Percentiles rank a stretch among this genome's conserved stretches.
Evolutionary conservation across 1,140 invertebrate genomes (phyloP).

Genomic region (Leptestheria dahalacensis): DNA sequence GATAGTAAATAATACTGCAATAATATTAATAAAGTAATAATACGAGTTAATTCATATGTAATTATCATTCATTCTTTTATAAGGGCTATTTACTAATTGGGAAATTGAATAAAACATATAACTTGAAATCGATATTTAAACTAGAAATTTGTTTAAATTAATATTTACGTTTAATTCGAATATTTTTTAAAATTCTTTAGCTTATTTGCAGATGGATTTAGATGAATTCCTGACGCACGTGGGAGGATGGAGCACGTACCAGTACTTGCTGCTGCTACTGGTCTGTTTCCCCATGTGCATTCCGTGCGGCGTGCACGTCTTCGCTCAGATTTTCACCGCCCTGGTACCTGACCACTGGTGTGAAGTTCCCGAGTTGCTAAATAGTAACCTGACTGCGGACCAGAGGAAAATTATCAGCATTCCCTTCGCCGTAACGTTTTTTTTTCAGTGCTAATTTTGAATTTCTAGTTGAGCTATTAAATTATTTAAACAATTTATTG

Average conservation of each 20-base stretch:
- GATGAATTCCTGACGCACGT: slow-evolving; percentile 35
- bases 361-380: slow-evolving; percentile 18
- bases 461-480: not conserved
- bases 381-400: slow-evolving; percentile 1
- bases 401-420: slow-evolving; percentile 10
- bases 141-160: no score
- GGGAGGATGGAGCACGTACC: slow-evolving; percentile 38
- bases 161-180: no score
- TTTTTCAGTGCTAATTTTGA: not conserved
- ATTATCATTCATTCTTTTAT: no score
- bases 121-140: no score
- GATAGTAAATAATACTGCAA: no score
- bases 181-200: no score
- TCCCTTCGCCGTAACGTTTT: not conserved
- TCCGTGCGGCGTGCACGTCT: slow-evolving; percentile 28
- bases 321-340: slow-evolving; percentile 32
- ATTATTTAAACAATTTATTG: not conserved
- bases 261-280: slow-evolving; percentile 31
- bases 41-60: no score
- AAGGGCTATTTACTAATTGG: no score
- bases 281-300: slow-evolving; percentile 28
- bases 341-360: slow-evolving; percentile 34
- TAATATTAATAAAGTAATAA: no score
- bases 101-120: no score
- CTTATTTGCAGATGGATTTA: no score